Evolutionary conservation across 2,888 invertebrate genomes (phyloP), one percentile per base, ranked within the genome.

Genomic region (Strigamia crassipes): DNA sequence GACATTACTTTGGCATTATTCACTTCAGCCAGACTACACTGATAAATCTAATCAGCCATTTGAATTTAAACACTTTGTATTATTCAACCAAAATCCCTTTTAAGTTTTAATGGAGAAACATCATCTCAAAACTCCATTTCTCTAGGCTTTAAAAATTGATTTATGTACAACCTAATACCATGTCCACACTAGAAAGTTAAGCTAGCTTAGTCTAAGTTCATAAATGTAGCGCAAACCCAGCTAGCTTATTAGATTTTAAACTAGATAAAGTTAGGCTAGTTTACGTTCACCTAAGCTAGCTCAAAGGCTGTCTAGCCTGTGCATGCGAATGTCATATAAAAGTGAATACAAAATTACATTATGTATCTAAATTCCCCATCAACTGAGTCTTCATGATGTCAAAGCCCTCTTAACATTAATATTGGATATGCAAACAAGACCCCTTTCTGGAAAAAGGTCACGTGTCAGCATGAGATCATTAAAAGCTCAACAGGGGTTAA

Each of bases 81-180:
- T n/a, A 15, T 61, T 61, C 61, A 61, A 8, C 23, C 61, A 9
- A 3, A 10, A 5, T 5, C 10, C 61, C 56, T 61, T 61, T 21
- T 18, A 66, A 9, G 8, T 27, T 66, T 66, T 66, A 66, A 66
- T 66, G 66, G 27, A 23, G 27, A 23, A 27, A 23, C 66, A 66
- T 27, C 27, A 66, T 66, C 27, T 23, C n/a, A 66, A 66, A 66
- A 66, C 13, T 23, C 6, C 66, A 66, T 66, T 66, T 66, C 66
- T 31, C 12, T 15, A 66, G 27, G 66, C 66, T 27, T 27, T 66
- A 66, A 66, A 66, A 66, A 27, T 66, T 66, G 66, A 66, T 66
- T 66, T 66, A 66, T 66, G 66, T 2, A n/a, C n/a, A n/a, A n/a
- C n/a, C n/a, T n/a, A n/a, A n/a, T n/a, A n/a, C n/a, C n/a, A n/a